Conservation (phyloP, 2,113 vertebrate species). For the Xenopus tropicalis region UCB_Xtro_10.0 CM004451.2:87591501-87592000, state of each 20-base stretch:
- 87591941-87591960: too few species aligned
- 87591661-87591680: conserved; percentile 51
- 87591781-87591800: conserved; percentile 67
- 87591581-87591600: too few species aligned
- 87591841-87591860: conserved; percentile 20
- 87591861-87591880: conserved; percentile 39
- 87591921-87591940: too few species aligned
- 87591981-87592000: too few species aligned
- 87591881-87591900: conserved; percentile 53
- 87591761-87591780: conserved; percentile 21
- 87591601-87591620: too few species aligned
- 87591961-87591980: too few species aligned
- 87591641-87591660: conserved; percentile 54
- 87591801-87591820: conserved; percentile 61
- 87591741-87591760: not conserved
- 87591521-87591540: conserved; percentile 56
- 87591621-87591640: conserved; percentile 52
- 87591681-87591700: conserved; percentile 6
- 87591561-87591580: not conserved
- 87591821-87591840: conserved; percentile 62
- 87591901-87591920: too few species aligned
- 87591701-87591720: conserved; percentile 25
- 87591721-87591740: not conserved
- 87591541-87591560: not conserved
- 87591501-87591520: conserved; percentile 49